phyloP scores from a whole-genome alignment of 2,113 vertebrate species.

The Pachyramphus minor region DNA sequence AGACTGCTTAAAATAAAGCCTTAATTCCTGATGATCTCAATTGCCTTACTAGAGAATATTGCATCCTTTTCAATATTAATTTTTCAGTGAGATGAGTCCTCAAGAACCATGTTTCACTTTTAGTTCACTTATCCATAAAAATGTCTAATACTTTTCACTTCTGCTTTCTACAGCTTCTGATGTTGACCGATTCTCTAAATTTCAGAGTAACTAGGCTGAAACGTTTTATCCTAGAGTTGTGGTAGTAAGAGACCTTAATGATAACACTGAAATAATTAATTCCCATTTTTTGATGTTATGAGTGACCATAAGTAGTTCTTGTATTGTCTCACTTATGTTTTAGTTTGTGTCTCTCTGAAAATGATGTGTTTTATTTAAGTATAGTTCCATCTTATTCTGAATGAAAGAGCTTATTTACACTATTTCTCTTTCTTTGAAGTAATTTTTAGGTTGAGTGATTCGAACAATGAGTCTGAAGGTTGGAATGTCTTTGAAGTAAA shows the following conservation, averaged over 20 bases:
- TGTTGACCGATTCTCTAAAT: not conserved
- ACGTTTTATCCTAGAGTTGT: not conserved
- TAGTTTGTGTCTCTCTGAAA: not conserved
- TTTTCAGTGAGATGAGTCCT: not conserved
- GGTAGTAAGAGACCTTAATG: not conserved
- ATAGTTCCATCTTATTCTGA: not conserved
- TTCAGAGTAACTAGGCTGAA: not conserved
- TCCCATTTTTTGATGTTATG: not conserved
- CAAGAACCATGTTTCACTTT: not conserved
- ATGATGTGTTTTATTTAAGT: not conserved
- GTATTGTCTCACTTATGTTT: not conserved
- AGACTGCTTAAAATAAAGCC: not conserved
- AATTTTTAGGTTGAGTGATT: slow-evolving; percentile 82
- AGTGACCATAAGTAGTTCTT: not conserved
- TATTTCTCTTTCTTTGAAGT: slow-evolving; percentile 70
- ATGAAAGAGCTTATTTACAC: not conserved
- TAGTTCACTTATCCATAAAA: not conserved
- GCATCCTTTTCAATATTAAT: not conserved
- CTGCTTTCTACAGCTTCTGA: not conserved
- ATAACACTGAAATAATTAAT: not conserved
- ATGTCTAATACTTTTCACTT: not conserved
- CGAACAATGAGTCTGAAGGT: slow-evolving; percentile 59
- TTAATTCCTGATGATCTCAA: not conserved
- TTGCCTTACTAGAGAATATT: not conserved
- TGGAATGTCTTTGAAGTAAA: slow-evolving; percentile 78